Evolutionary conservation across 2,797 vertebrate species (phyloP), one percentile per base, ranked within the genome.

Genomic region (Alectoris magna): DNA sequence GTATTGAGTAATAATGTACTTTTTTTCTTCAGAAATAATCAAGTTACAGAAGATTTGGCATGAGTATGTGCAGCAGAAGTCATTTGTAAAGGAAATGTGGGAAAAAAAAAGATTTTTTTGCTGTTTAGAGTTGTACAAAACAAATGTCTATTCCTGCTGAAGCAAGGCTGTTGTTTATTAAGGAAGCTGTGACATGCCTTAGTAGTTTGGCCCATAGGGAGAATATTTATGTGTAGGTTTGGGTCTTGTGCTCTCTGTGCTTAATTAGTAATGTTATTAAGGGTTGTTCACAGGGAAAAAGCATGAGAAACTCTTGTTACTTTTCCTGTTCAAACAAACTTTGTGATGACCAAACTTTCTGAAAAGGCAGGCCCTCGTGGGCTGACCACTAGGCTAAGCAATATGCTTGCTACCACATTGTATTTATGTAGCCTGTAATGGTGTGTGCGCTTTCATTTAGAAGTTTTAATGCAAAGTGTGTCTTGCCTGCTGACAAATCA

Each of bases 1-100:
- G 21, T 79, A 84, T 76, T 90, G 68, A 92, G 87, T 92, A 95
- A 94, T 49, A 84, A 34, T 5, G 29, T 34, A 3, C 14, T 76
- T 77, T 77, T 77, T 64, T n/a, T 27, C 67, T 84, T 69, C 70
- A 86, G 39, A 81, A 93, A 51, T 76, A 82, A 55, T 71, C 39
- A 39, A 86, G 87, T 90, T 94, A 70, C 60, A 73, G 82, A 84
- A 75, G 34, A 48, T 78, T 95, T 94, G 82, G 70, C 68, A n/a
- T 58, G 67, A 90, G 56, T 78, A 39, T 41, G 24, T 55, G 73
- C 39, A 72, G 84, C 81, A 95, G 46, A 84, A 92, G 22, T 67
- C 1, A 60, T 85, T 87, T 8, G 26, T 70, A 44, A 79, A 81
- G 23, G 63, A 79, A 88, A 79, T 10, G 15, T 69, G 44, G 43